Evolutionary conservation across 2,888 invertebrate genomes (phyloP), one percentile per base, ranked within the genome.

Genomic region (Drosophila demipolita): DNA sequence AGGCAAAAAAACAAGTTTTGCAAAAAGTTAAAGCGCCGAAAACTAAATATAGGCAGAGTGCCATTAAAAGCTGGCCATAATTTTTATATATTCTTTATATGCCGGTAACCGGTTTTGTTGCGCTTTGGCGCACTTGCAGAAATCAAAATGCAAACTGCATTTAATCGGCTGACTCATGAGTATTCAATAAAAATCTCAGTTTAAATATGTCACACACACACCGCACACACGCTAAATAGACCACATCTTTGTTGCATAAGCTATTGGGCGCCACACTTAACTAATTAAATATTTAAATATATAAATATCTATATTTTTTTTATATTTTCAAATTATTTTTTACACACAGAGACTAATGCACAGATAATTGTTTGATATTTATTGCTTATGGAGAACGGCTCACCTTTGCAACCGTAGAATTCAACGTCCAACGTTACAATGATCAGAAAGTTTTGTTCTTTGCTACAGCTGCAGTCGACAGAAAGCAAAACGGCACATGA

Each of bases 341-440:
- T 15, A 20, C 15, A 26, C 53, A 35, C 74, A 32, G 60, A 61
- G 52, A 66, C 59, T 67, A 50, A 59, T 40, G 55, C 61, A 52
- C 66, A 54, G 53, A 50, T 38, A 36, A 29, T 3, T 67, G 55
- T 67, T 66, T 57, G 23, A n/a, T 33, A 49, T 79, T 73, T 64
- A 29, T 70, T 77, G 67, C 59, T 73, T 75, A 78, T 74, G 80
- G 85, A 83, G 87, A 85, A 83, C 89, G 83, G 89, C 87, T 87
- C 87, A 87, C 87, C 87, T 87, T 92, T 90, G 91, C 93, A 92
- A 93, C 93, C 93, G 93, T 89, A 92, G 91, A 92, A 92, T 92
- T 92, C 93, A 92, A 92, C 93, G 93, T 92, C 91, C 92, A 92
- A 93, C 93, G 92, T 87, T 91, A 93, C 92, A 93, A 93, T 93